Base-by-base conservation (phyloP, 2,113 vertebrate species). In the Stegastes partitus region DNA sequence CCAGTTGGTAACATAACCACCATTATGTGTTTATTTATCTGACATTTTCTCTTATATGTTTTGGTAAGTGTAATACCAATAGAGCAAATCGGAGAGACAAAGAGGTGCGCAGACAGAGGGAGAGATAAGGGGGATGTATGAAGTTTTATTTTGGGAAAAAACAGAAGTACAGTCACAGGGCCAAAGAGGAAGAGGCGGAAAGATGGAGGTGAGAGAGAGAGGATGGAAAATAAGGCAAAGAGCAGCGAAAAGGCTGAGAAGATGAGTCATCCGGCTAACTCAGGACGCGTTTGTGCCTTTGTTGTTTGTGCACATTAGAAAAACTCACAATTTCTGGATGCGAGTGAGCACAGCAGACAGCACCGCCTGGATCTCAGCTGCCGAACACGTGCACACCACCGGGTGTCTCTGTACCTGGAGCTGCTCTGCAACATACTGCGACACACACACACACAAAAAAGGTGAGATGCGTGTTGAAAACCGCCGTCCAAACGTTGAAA, bases 261-360 rank as follows among this genome's bases (percentile, higher is more conserved):
- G 37, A 74, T 56, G 72, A 72, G 79, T 79, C 79, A 85, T 18
- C 18, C 66, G 45, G 64, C 28, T 28, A 58, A 34, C 34, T 54
- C 26, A 2, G 26, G 11, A 9, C 42, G 11, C 47, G 68, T 34
- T 59, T 37, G 63, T 15, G 54, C 37, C n/a, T 42, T 31, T 54
- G 67, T 47, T 67, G 19, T 53, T 39, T 47, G 59, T 44, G 50
- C 19, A 25, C 31, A 18, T 23, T 23, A 42, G 26, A 2, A n/a
- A 53, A 8, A 84, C 97, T 97, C 91, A 98, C 97, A 97, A 97
- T 73, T 96, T 96, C 93, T 98, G 97, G 79, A 98, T 97, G 54
- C 96, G 94, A 2, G 95, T 96, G 72, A 98, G 95, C 53, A 98
- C 89, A 0, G 96, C 95, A 0, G 95, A 95, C 53, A 98, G 94